These are phyloP conservation scores for Pampusana beccarii DNA, from an alignment of 2,113 vertebrate species.

Conservation along the genomic window DNA sequence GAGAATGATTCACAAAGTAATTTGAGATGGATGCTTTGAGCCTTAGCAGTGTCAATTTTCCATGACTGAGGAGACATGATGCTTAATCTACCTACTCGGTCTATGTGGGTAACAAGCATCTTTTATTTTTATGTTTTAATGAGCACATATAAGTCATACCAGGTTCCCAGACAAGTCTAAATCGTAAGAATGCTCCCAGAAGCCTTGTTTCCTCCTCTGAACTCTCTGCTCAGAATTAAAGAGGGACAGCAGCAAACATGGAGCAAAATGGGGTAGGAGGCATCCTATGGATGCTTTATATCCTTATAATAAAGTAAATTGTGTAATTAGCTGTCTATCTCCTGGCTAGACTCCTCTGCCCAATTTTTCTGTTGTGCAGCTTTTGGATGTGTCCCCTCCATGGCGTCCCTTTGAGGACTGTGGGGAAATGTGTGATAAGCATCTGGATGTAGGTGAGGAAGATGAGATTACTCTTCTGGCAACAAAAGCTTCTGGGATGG, in stretches of 20 bases:
- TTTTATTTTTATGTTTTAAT: neutral
- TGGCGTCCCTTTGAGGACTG: neutral
- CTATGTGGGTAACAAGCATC: neutral
- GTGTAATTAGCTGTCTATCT: too few relatives aligned
- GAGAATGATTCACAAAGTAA: neutral
- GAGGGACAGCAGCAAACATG: neutral
- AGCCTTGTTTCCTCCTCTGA: neutral
- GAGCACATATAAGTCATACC: neutral
- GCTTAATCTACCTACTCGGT: neutral
- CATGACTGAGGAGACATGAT: neutral
- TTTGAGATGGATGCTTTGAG: neutral
- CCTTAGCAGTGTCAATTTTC: neutral
- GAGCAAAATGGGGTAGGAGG: neutral
- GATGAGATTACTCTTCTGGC: neutral
- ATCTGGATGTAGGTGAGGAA: neutral
- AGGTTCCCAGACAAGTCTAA: neutral
- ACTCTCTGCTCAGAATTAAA: neutral
- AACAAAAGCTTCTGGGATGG: neutral
- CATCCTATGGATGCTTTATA: too few relatives aligned
- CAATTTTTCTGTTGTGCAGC: fast-evolving
- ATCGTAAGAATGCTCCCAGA: neutral
- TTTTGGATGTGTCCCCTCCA: too few relatives aligned
- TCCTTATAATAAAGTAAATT: neutral
- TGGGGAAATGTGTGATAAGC: fast-evolving
- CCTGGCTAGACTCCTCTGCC: neutral